Evolutionary conservation across 35 echinoderm and acorn worm genomes (phyloP).

Genomic region (Lytechinus variegatus): DNA sequence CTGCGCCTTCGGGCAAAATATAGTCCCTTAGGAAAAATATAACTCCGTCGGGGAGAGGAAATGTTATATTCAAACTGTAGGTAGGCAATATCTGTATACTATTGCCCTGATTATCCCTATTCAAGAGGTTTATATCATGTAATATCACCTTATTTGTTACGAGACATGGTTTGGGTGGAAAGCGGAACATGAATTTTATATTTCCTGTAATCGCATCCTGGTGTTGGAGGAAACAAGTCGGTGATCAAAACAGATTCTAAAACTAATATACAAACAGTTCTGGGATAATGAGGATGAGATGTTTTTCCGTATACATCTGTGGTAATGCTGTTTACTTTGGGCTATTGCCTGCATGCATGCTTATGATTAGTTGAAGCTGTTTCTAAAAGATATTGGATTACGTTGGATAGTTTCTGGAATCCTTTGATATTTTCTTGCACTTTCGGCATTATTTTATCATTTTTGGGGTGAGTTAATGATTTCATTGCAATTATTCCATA

Average conservation of each 20-base stretch:
- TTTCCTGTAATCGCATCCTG: not conserved
- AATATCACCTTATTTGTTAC: no score
- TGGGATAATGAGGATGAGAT: not conserved
- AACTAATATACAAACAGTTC: not conserved
- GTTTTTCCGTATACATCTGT: not conserved
- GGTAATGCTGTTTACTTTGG: not conserved
- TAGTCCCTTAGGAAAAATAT: no score
- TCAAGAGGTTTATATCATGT: no score
- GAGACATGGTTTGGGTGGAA: not conserved
- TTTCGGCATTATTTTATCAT: not conserved
- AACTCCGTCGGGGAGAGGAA: no score
- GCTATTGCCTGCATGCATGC: not conserved
- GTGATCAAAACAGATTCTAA: constrained; percentile 19
- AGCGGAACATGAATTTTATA: not conserved
- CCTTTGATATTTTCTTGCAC: not conserved
- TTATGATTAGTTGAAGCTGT: not conserved
- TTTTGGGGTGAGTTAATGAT: not conserved
- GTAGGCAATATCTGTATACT: no score
- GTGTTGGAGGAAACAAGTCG: not conserved
- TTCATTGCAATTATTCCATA: not conserved
- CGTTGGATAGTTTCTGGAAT: not conserved
- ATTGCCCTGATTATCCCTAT: no score
- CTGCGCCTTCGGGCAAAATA: no score
- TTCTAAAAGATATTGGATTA: not conserved
- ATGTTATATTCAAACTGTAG: no score